Conservation (phyloP, 1,140 invertebrate species). For the Periplaneta americana region DNA sequence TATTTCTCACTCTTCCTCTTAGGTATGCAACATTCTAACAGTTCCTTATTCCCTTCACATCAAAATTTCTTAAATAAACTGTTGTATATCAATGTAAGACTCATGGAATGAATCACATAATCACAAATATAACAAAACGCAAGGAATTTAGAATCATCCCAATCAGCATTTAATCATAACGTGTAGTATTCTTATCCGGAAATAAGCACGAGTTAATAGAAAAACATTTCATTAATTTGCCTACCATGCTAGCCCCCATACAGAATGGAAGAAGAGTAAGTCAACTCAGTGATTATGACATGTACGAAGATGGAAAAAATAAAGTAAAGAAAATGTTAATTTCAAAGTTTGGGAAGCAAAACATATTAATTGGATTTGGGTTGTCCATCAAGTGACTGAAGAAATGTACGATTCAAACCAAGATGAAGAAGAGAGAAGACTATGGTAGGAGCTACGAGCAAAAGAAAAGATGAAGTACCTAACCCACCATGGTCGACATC, state of each 20-base stretch:
- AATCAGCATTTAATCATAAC: neutral
- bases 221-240: too few species aligned
- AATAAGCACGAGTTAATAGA: too few species aligned
- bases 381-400: neutral
- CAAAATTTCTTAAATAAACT: too few species aligned
- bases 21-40: too few species aligned
- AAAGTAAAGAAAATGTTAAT: neutral
- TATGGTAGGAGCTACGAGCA: neutral
- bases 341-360: neutral
- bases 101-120: too few species aligned
- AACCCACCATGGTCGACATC: constrained; percentile 48
- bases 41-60: too few species aligned
- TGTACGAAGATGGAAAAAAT: neutral
- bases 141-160: neutral
- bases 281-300: neutral
- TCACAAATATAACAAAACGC: too few species aligned
- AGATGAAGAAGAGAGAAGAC: neutral
- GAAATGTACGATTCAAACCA: neutral
- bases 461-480: constrained; percentile 14
- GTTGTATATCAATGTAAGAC: too few species aligned
- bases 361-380: neutral
- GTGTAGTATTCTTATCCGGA: too few species aligned
- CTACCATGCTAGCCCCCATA: too few species aligned
- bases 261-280: neutral
- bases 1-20: too few species aligned